A percentile compares a stretch with the other conserved stretches of the same genome.
These are phyloP conservation scores for Piscicola geometra DNA, from an alignment of 2,888 invertebrate genomes.

Conservation along the genomic window DNA sequence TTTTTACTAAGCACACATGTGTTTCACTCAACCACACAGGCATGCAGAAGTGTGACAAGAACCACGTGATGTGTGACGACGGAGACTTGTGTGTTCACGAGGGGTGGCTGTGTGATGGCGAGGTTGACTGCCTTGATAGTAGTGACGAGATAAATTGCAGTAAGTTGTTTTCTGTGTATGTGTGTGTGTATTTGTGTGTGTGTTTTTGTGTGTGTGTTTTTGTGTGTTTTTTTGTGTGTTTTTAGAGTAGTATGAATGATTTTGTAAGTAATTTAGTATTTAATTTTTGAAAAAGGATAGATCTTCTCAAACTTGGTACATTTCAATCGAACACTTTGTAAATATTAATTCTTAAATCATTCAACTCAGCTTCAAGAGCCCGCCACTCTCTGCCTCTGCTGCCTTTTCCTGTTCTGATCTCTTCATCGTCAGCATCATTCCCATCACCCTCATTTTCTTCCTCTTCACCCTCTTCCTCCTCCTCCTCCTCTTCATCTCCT, in stretches of 20 bases:
- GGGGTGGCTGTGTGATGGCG: neutral
- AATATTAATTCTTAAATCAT: too few relatives aligned
- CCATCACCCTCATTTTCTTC: neutral
- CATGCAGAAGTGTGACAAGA: neutral
- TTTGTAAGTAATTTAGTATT: too few relatives aligned
- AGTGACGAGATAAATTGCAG: neutral
- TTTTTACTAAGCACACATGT: neutral
- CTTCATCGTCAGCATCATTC: neutral
- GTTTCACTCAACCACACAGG: neutral
- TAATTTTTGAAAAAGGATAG: too few relatives aligned
- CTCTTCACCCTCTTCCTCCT: neutral
- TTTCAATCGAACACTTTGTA: too few relatives aligned
- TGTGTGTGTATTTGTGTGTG: neutral
- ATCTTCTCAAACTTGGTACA: too few relatives aligned
- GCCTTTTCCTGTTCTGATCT: neutral
- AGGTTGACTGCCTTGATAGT: neutral
- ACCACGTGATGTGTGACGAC: neutral
- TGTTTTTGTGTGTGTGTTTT: conserved; percentile 2
- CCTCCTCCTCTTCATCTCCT: neutral
- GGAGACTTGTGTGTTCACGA: neutral
- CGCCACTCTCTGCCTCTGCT: neutral
- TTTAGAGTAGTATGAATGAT: too few relatives aligned
- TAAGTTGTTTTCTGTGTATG: neutral
- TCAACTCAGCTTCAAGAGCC: neutral
- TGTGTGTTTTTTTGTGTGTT: too few relatives aligned